phyloP scores from a whole-genome alignment of 2,113 vertebrate genomes.

The Pandion haliaetus region DNA sequence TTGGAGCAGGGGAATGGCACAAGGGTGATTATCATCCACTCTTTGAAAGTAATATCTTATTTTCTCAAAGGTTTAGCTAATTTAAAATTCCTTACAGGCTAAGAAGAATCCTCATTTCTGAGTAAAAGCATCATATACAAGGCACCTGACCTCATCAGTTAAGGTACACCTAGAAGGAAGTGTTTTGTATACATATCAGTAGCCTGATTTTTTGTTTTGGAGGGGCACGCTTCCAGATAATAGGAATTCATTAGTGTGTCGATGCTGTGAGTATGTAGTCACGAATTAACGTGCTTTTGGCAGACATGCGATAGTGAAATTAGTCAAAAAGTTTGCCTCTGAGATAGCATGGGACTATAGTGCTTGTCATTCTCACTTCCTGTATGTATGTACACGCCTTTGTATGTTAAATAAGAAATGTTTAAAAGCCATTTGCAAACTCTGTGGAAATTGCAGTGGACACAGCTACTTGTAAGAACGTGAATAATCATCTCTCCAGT shows the following conservation, averaged over 20 bases:
- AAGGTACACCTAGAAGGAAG: too few species aligned
- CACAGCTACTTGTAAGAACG: rapidly evolving
- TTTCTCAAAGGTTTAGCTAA: not conserved
- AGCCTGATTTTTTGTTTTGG: not conserved
- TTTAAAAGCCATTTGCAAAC: not conserved
- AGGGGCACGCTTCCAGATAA: not conserved
- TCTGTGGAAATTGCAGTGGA: not conserved
- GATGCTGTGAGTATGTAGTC: not conserved
- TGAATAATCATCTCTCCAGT: not conserved
- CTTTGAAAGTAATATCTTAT: not conserved
- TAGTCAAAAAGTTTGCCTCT: not conserved
- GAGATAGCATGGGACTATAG: not conserved
- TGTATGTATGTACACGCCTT: not conserved
- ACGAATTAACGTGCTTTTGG: not conserved
- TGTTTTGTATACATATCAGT: not conserved
- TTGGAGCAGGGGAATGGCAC: not conserved
- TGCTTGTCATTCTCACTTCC: not conserved
- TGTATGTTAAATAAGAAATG: not conserved
- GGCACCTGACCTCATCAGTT: not conserved
- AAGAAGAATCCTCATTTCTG: not conserved
- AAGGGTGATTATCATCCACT: not conserved
- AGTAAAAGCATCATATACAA: not conserved
- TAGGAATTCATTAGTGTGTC: not conserved
- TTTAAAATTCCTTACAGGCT: not conserved
- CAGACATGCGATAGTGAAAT: not conserved